Evolutionary conservation across 1,140 invertebrate species (phyloP).

Genomic region (Rhagoletis zephyria): DNA sequence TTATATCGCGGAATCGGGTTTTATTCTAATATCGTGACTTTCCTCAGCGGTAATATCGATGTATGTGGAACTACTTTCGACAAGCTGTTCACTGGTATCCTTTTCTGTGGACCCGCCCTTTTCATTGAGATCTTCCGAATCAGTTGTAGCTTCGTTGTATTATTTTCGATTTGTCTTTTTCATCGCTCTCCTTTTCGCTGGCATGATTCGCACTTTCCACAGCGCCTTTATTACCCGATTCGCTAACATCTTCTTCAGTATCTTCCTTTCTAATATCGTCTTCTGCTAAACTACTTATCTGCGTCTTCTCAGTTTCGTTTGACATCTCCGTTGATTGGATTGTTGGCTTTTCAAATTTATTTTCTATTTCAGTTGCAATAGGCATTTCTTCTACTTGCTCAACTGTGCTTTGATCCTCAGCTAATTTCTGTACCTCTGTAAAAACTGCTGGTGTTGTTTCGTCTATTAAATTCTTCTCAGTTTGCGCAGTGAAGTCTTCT

Average conservation of each 20-base stretch:
- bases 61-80: no score
- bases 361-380: not conserved
- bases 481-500: not conserved
- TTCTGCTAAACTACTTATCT: not conserved
- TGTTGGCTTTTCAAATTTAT: not conserved
- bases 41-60: not conserved
- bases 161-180: not conserved
- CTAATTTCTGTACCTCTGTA: not conserved
- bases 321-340: slow-evolving; percentile 56
- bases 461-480: not conserved
- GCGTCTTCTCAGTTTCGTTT: slow-evolving; percentile 38
- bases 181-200: slow-evolving; percentile 52
- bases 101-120: not conserved
- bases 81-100: not conserved
- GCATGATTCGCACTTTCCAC: not conserved
- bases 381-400: not conserved
- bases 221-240: not conserved
- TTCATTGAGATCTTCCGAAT: not conserved
- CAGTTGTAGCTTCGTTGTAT: not conserved
- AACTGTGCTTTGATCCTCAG: not conserved
- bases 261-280: slow-evolving; percentile 55
- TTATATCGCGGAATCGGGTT: not conserved
- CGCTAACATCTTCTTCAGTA: slow-evolving; percentile 54
- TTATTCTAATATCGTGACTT: not conserved
- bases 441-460: not conserved